Percentiles rank a stretch among this genome's conserved stretches.
Evolutionary conservation across 2,113 vertebrate genomes (phyloP).

Genomic region (Microcebus griseorufus): DNA sequence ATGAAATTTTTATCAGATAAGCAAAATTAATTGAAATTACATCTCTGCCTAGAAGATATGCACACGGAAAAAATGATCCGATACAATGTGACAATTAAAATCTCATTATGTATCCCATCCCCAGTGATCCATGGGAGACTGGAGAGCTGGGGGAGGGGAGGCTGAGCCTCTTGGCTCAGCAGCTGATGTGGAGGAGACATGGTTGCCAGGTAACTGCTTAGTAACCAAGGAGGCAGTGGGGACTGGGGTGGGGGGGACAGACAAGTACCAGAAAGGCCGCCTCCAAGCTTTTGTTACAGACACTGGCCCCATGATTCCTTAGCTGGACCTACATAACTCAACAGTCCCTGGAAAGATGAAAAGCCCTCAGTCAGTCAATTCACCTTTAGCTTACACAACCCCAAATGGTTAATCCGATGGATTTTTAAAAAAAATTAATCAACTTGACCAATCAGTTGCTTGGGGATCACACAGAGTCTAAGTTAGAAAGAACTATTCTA

Average conservation of each 20-base stretch:
- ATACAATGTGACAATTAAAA: slow-evolving; percentile 79
- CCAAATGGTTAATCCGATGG: not conserved
- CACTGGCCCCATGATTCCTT: not conserved
- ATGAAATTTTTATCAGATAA: slow-evolving; percentile 85
- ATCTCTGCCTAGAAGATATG: slow-evolving; percentile 81
- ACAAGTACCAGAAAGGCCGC: not conserved
- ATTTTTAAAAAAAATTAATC: not conserved
- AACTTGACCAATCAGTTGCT: not conserved
- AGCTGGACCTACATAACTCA: not conserved
- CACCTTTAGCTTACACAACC: not conserved
- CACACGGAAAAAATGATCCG: slow-evolving; percentile 67
- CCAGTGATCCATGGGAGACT: slow-evolving; percentile 47
- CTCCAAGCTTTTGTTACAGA: not conserved
- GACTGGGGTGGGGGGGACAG: no score
- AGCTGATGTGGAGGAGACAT: not conserved
- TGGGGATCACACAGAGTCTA: not conserved
- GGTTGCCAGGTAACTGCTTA: slow-evolving; percentile 72
- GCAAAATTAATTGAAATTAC: slow-evolving; percentile 85
- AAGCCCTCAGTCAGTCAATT: not conserved
- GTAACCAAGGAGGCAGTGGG: slow-evolving; percentile 40
- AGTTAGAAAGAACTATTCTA: not conserved
- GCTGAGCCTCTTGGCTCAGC: not conserved
- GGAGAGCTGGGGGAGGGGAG: not conserved
- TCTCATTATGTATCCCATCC: slow-evolving; percentile 66
- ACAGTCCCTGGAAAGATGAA: not conserved